Base-by-base conservation (phyloP, 2,888 invertebrate genomes). In the Leistus spinibarbis region DNA sequence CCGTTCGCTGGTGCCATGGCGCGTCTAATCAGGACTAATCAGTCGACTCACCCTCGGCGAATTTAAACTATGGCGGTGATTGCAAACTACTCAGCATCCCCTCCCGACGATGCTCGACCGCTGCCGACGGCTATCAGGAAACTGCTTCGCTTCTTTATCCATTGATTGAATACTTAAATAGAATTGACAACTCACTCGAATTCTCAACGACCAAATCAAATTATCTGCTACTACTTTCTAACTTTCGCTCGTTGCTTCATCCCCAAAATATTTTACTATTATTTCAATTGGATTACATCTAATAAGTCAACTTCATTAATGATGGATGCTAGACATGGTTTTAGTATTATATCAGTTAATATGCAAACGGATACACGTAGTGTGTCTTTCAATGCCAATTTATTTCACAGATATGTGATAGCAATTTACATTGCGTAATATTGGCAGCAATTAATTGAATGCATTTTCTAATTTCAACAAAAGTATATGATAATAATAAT, bases 21-120 rank as follows among this genome's bases (percentile, higher is more conserved):
- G 27, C 60, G 7, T 69, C 56, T 69, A 69, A 69, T 69, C 69
- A 69, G 57, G 22, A 53, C 62, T 62, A 22, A 70, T 70, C 69
- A 70, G 62, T 60, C 63, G 62, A 70, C 40, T 53, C 69, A 57
- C 63, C 40, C 40, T 40, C 40, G 40, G 40, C 40, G 40, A 40
- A 40, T 13, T 40, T 3, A 40, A 40, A 60, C 60, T 56, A 56
- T 19, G 40, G 40, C 16, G 56, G 56, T 13, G 56, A 54, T 54
- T 16, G 10, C 54, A 19, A 24, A 7, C 57, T 20, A 57, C 57
- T 57, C 57, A 57, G 20, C 57, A 19, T 19, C 16, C 16, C 10
- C 5, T 17, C 60, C 20, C 60, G 40, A 10, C 16, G 57, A 22
- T 17, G 60, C 60, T 60, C 60, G 40, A 10, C 40, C 40, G 13